phyloP scores from a whole-genome alignment of 2,797 vertebrate species.

The Huso huso region DNA sequence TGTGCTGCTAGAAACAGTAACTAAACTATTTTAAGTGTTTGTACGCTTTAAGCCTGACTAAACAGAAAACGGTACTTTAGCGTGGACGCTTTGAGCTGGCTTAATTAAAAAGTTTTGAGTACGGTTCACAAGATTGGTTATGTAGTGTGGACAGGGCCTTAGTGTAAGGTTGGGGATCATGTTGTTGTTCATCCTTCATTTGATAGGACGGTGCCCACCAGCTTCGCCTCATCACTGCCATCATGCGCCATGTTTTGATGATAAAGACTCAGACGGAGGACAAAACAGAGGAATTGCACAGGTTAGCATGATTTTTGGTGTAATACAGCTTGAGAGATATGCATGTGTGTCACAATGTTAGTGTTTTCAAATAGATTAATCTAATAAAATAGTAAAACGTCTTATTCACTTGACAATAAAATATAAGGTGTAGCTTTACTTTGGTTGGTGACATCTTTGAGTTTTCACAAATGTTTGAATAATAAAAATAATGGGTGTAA shows the following conservation, averaged over 20 bases:
- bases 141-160: no score
- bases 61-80: no score
- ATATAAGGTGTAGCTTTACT: not conserved
- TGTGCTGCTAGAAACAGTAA: no score
- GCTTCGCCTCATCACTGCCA: conserved; percentile 78
- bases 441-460: not conserved
- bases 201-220: conserved; percentile 82
- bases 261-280: conserved; percentile 80
- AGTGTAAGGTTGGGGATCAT: not conserved
- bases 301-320: conserved; percentile 55
- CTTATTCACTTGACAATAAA: not conserved
- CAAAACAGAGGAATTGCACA: conserved; percentile 94
- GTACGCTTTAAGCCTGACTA: no score
- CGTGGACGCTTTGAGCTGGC: no score
- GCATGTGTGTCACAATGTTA: conserved; percentile 4
- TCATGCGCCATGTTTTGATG: conserved; percentile 88
- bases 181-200: conserved; percentile 30
- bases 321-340: conserved; percentile 16
- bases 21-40: no score
- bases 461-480: no score
- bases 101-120: no score
- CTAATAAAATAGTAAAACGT: not conserved
- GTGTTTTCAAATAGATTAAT: not conserved
- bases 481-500: no score
- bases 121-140: no score